Base-by-base conservation (phyloP, 1,140 invertebrate species). In the Glossosoma conforme region DNA sequence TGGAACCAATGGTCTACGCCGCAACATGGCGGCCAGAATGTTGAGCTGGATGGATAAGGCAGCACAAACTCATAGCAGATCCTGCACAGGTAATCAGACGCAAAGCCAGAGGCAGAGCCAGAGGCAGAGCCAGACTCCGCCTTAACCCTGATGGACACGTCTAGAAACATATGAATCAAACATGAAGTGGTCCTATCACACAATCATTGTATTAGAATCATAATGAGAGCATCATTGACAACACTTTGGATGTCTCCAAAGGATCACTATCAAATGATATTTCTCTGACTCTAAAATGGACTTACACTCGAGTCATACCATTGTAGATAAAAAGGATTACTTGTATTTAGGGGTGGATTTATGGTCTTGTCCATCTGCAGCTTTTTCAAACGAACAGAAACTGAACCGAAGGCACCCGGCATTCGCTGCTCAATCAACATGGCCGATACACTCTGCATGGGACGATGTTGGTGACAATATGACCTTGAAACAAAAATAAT, bases 21-120 rank as follows among this genome's bases (percentile, higher is more conserved):
- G 44, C 68, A 72, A 46, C 68, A 72, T 0, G 67, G 65, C 0
- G 68, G 70, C 70, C 70, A 72, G 46, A 72, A 67, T 0, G 68
- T 67, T 4, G 62, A 18, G 1, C 55, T 1, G 0, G 58, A 50
- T 0, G 68, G 67, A 10, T 50, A 62, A 0, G 61, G 65, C 0
- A 61, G 56, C 5, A 72, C 67, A 1, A 19, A 10, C 24, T 70
- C 68, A 25, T 65, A 68, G 45, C 68, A 72, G 30, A 70, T 70
- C 22, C 66, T 62, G 41, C 70, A 72, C 1, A 65, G 58, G 15
- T 47, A 3, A n/a, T 18, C 43, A 44, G 3, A 2, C 3, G 1
- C 32, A 37, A 20, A 21, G 28, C 3, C n/a, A n/a, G n/a, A n/a
- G 20, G 15, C 33, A 15, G 14, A 13, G 19, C 45, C 36, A n/a